Evolutionary conservation across 2,113 vertebrate species (phyloP), one percentile per base, ranked within the genome.

Genomic region (Podarcis cretensis): DNA sequence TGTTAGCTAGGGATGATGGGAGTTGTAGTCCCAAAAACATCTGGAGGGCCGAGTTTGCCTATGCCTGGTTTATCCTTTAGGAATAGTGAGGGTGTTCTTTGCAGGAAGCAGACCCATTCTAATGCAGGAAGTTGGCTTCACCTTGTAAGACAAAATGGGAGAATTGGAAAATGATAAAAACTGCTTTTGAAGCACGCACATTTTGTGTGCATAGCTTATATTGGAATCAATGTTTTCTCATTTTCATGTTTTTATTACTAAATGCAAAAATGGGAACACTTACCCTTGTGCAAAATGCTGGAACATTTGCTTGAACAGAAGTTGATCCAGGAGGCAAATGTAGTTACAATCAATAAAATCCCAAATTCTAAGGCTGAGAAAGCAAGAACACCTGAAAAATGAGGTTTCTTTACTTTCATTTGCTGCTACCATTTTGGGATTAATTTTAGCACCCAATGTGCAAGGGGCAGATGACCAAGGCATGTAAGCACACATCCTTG

Each of bases 81-180:
- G 90, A 78, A 37, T 23, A 87, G 75, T 86, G 16, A 73, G 30
- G 18, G 1, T 94, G 69, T 16, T 43, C 43, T 32, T 81, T 63
- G 83, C 78, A 87, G 83, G 12, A 83, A 25, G 57, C 90, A 74
- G 66, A 73, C 48, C 48, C 2, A 54, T 54, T 86, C 23, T 90
- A 63, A 87, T 91, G 23, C 71, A 84, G 77, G 66, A 71, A 78
- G 81, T 54, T 87, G 91, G 69, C 68, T 84, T 3, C 32, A 89
- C 90, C 80, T 35, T 68, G 63, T 14, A 68, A 32, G 59, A 13
- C 63, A 30, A 20, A 68, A 23, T 25, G 23, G 32, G 90, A 76
- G 74, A n/a, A 32, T 5, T 74, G 3, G 16, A 85, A 81, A 27
- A 40, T 14, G n/a, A 13, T 18, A 2, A 69, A 3, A 63, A 7